Evolutionary conservation across 2,888 invertebrate species (phyloP).

Genomic region (Cyclophora albipunctata): DNA sequence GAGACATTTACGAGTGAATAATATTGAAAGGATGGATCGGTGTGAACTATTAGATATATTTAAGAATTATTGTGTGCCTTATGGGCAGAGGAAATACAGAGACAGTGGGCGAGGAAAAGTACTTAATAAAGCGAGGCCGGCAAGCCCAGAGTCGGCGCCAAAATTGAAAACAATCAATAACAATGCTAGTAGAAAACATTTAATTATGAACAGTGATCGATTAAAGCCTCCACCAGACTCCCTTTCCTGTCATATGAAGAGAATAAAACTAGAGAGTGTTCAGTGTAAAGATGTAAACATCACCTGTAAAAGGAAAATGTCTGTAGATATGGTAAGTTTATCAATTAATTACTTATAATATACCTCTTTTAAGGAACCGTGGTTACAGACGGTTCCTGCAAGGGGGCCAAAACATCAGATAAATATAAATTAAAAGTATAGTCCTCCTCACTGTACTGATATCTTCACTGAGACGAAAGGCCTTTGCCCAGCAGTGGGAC

Average conservation of each 20-base stretch:
- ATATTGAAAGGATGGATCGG: constrained; percentile 43
- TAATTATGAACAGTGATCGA: constrained; percentile 31
- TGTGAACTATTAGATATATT: constrained; percentile 57
- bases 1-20: constrained; percentile 51
- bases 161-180: constrained; percentile 26
- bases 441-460: too few species aligned
- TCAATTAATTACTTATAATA: neutral
- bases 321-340: constrained; percentile 47
- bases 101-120: constrained; percentile 58
- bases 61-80: constrained; percentile 62
- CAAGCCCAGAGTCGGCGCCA: constrained; percentile 34
- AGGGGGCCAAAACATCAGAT: too few species aligned
- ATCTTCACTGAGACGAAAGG: too few species aligned
- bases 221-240: constrained; percentile 54
- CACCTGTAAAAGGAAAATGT: constrained; percentile 47
- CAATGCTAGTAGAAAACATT: constrained; percentile 23
- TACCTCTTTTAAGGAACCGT: too few species aligned
- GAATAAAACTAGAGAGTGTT: constrained; percentile 48
- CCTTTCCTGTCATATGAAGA: constrained; percentile 53
- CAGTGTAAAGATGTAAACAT: constrained; percentile 21
- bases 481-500: too few species aligned
- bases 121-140: constrained; percentile 46
- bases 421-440: too few species aligned
- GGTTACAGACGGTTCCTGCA: too few species aligned
- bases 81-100: constrained; percentile 59